Evolutionary conservation across 2,113 vertebrate species (phyloP).

Genomic region (Dendropsophus ebraccatus): DNA sequence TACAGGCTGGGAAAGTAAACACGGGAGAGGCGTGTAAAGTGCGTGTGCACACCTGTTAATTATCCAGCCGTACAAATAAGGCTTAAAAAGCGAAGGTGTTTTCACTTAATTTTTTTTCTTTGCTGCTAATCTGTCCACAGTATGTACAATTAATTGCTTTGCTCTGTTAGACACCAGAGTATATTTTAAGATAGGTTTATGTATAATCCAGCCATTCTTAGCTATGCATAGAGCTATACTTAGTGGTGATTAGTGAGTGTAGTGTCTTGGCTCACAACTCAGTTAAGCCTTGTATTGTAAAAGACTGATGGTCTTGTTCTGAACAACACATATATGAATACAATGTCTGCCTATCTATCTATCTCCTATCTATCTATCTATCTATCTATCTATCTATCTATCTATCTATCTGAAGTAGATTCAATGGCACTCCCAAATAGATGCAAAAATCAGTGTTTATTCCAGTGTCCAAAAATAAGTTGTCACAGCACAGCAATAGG

Average conservation of each 20-base stretch:
- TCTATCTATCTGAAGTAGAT: too few relatives aligned
- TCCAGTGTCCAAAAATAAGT: too few relatives aligned
- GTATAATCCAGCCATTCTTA: slow-evolving; percentile 16
- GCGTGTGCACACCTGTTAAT: slow-evolving; percentile 7
- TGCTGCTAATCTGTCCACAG: not conserved
- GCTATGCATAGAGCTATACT: slow-evolving; percentile 13
- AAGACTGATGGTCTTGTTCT: not conserved
- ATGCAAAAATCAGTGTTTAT: too few relatives aligned
- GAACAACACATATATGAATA: too few relatives aligned
- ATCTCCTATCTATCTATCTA: too few relatives aligned
- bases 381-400: too few relatives aligned
- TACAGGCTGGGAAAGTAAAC: slow-evolving; percentile 49
- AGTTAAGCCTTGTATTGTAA: slow-evolving; percentile 9
- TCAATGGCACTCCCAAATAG: too few relatives aligned
- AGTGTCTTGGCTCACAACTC: not conserved
- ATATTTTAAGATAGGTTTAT: slow-evolving; percentile 26
- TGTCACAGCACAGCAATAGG: too few relatives aligned
- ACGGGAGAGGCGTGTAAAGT: slow-evolving; percentile 9
- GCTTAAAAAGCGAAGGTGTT: not conserved
- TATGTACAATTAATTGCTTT: slow-evolving; percentile 4
- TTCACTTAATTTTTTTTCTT: not conserved
- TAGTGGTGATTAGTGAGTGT: slow-evolving; percentile 3
- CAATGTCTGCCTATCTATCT: too few relatives aligned
- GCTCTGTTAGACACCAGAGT: not conserved
- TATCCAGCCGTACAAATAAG: not conserved